Evolutionary conservation across 1,140 invertebrate genomes (phyloP).

Genomic region (Penaeus chinensis): DNA sequence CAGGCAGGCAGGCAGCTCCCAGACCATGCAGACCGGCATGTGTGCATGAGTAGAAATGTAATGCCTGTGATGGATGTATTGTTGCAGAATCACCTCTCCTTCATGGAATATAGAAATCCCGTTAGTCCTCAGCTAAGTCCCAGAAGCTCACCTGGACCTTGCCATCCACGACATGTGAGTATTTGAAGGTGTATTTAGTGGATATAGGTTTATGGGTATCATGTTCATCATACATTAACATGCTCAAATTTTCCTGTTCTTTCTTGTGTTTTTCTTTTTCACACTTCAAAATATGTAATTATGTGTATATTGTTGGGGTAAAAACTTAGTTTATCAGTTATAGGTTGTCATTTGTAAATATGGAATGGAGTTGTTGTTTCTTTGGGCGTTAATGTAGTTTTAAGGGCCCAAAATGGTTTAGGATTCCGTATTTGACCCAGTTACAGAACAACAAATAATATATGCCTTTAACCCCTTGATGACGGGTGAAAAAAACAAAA

Average conservation of each 20-base stretch:
- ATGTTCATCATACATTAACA: background rate
- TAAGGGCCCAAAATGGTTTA: too few species aligned
- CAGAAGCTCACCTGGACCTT: slow-evolving; percentile 55
- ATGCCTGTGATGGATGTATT: slow-evolving; percentile 58
- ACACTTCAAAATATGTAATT: too few species aligned
- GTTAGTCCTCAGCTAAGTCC: slow-evolving; percentile 59
- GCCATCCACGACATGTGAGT: slow-evolving; percentile 51
- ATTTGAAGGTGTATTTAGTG: background rate
- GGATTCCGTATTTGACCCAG: too few species aligned
- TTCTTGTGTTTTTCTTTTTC: background rate
- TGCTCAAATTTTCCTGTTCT: background rate
- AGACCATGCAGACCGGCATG: slow-evolving; percentile 5
- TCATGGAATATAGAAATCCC: slow-evolving; percentile 59
- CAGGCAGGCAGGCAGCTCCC: slow-evolving; percentile 6
- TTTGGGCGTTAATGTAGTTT: too few species aligned
- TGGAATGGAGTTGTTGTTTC: too few species aligned
- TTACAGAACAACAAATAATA: too few species aligned
- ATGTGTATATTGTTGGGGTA: too few species aligned
- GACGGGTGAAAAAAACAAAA: too few species aligned
- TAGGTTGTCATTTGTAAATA: too few species aligned
- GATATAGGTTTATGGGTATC: slow-evolving; percentile 64
- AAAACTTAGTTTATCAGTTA: too few species aligned
- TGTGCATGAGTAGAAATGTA: slow-evolving; percentile 53
- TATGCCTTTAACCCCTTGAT: too few species aligned
- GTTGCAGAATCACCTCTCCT: slow-evolving; percentile 57